These are phyloP conservation scores for Penaeus vannamei DNA, from an alignment of 1,140 invertebrate genomes.

Conservation along the genomic window DNA sequence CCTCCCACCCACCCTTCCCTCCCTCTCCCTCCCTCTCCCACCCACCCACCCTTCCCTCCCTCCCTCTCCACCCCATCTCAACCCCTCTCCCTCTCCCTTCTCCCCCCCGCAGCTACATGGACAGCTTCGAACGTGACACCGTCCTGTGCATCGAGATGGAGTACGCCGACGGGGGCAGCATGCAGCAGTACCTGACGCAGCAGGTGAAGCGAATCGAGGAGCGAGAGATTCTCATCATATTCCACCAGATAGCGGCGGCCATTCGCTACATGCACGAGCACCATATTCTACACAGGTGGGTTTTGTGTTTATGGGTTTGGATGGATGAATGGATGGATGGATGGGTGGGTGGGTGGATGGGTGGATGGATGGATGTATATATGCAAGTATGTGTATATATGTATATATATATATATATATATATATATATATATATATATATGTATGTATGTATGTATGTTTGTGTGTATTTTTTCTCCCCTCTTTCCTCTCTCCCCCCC, in stretches of 20 bases:
- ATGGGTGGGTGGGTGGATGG: no score
- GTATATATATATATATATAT: no score
- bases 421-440: no score
- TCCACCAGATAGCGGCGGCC: conserved; percentile 81
- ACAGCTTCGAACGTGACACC: conserved; percentile 83
- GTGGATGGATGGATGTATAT: no score
- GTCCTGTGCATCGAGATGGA: conserved; percentile 86
- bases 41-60: no score
- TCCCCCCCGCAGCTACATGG: conserved; percentile 76
- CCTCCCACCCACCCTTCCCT: no score
- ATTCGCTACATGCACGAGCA: conserved; percentile 82
- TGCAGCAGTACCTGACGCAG: conserved; percentile 78
- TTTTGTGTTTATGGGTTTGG: neutral
- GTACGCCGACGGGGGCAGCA: conserved; percentile 83
- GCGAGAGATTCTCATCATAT: conserved; percentile 78
- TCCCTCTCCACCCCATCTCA: conserved; percentile 69
- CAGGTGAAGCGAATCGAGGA: conserved; percentile 75
- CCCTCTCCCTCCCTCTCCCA: no score
- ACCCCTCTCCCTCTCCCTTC: neutral
- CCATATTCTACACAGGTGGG: conserved; percentile 81
- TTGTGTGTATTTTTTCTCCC: no score
- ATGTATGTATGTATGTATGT: no score
- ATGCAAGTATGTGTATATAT: no score
- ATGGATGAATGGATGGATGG: no score
- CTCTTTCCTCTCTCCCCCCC: no score